Conservation (phyloP, 2,888 invertebrate species). For the Acanthopleura granulata region DNA sequence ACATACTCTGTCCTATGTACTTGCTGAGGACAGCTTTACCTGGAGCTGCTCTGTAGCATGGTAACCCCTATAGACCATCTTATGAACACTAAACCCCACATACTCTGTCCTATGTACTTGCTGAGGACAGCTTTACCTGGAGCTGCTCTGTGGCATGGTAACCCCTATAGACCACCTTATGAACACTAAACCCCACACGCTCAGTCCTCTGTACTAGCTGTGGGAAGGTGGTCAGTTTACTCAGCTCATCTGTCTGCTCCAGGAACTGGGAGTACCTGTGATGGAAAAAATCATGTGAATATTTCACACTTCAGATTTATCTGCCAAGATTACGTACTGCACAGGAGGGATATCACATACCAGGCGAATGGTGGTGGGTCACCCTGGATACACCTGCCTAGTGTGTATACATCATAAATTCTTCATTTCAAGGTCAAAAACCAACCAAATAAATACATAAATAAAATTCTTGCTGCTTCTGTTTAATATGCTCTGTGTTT, state of each 20-base stretch:
- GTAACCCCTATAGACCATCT: slow-evolving; percentile 65
- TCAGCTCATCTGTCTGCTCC: slow-evolving; percentile 47
- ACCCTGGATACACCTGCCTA: no score
- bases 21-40: slow-evolving; percentile 34
- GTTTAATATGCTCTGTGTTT: no score
- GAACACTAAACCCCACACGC: slow-evolving; percentile 56
- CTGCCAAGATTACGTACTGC: no score
- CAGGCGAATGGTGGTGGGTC: no score
- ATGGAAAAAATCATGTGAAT: not conserved
- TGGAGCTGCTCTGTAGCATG: slow-evolving; percentile 62
- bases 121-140: slow-evolving; percentile 43
- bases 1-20: slow-evolving; percentile 52
- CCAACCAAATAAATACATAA: no score
- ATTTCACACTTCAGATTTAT: no score
- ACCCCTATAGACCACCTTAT: slow-evolving; percentile 64
- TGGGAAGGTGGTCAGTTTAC: slow-evolving; percentile 49
- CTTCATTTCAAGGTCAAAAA: no score
- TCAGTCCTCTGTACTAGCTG: slow-evolving; percentile 56
- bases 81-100: slow-evolving; percentile 58
- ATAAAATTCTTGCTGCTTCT: no score
- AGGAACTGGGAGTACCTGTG: slow-evolving; percentile 44
- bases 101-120: slow-evolving; percentile 45
- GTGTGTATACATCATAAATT: no score
- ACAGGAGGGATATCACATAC: no score
- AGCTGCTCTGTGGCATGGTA: slow-evolving; percentile 63